Base-by-base conservation (phyloP, 2,888 invertebrate genomes). In the Callinectes sapidus region DNA sequence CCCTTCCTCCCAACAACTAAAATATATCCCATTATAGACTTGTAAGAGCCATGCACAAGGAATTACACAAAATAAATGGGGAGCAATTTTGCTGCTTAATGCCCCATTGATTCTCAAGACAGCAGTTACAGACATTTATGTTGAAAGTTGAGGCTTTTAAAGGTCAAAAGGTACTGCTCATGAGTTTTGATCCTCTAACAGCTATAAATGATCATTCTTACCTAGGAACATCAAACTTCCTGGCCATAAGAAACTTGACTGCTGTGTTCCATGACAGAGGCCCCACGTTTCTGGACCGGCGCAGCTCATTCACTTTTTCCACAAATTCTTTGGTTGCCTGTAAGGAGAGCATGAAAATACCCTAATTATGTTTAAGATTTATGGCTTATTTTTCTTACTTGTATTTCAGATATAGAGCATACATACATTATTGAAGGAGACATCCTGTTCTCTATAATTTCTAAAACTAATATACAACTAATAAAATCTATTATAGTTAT, bases 181-280 rank as follows among this genome's bases (percentile, higher is more conserved):
- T 71, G 71, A 28, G n/a, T 71, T 71, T 10, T n/a, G 2, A 71
- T 71, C 5, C n/a, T 71, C n/a, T 28, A n/a, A n/a, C 71, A 71
- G 28, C 28, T n/a, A 23, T 28, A 71, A 71, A 18, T 71, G 1
- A 14, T 16, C 55, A 81, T 55, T 61, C 93, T 89, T 86, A 94
- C 94, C 94, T 97, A 87, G 97, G 96, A 91, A 99, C 97, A 96
- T 99, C 99, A 96, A 99, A 99, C 96, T 99, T 99, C 95, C 99
- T 97, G 95, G 99, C 99, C 95, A 98, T 97, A 95, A 98, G 96
- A 96, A 98, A 98, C 96, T 98, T 98, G 95, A 99, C 97, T 88
- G 99, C 99, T n/a, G 98, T 98, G 94, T 97, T 97, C 96, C 98
- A 98, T 94, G 97, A 97, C 90, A 98, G 97, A 61, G 97, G 97